Base-by-base conservation (phyloP, 2,888 invertebrate species). In the Eupithecia centaureata region DNA sequence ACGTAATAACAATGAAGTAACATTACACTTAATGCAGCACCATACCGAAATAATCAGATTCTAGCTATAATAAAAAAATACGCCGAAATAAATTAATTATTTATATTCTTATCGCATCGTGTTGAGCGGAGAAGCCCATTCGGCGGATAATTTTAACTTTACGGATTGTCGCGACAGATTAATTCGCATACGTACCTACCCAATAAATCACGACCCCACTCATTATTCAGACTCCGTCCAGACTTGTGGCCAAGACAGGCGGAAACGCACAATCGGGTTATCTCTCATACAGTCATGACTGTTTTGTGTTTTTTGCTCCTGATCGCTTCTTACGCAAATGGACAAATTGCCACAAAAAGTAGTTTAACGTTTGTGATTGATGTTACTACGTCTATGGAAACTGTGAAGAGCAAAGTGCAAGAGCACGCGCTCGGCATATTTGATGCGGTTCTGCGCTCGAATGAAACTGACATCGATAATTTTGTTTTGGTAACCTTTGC, bases 361-460 rank as follows among this genome's bases (percentile, higher is more conserved):
- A 84, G 83, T 70, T 74, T 86, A 7, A 78, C 80, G 2, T 84
- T 86, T 64, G 83, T 82, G 1, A 84, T 86, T 4, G 86, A 86
- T 51, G 76, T 80, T 10, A 85, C 86, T 1, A 4, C 0, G 0
- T 86, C 86, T 0, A 86, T 86, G 86, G 0, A 0, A 0, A 7
- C 71, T 4, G 84, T 83, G 35, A 82, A 82, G n/a, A 18, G 54
- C 0, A 61, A 75, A 70, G 82, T 85, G 22, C 57, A 67, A n/a
- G 7, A 22, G 3, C 10, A 56, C 28, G 56, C 64, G 0, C 12
- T 12, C 13, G 51, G n/a, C 28, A 38, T 70, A 38, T 64, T 70
- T 5, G 61, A 66, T 22, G 35, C 66, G 10, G 61, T 61, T 18
- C 1, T 58, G 2, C 2, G 42, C 15, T 58, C 66, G 7, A 42